Evolutionary conservation across 2,888 invertebrate species (phyloP), one percentile per base, ranked within the genome.

Genomic region (Clivina fossor): DNA sequence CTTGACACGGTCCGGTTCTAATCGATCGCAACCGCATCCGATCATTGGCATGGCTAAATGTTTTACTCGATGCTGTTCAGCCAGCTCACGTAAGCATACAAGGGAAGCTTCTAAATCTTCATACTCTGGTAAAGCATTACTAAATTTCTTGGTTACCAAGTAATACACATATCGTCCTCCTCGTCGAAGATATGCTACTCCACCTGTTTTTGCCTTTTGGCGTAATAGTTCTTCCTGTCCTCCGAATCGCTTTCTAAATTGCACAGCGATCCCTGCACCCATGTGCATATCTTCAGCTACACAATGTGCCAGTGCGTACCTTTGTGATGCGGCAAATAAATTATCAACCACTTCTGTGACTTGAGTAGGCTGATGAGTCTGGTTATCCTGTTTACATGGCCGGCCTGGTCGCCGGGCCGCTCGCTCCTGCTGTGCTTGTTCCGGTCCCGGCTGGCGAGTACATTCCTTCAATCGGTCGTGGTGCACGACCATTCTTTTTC

Each of bases 11-110:
- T 7, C 2, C 11, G 5, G 8, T 5, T 44, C 9, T 16, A 44
- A 9, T 3, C 13, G 9, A 19, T 44, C 44, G 2, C 4, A 30
- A 2, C 44, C 44, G 15, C 44, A 28, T 2, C 44, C 44, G 18
- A 44, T 44, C 18, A 26, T 44, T 2, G 44, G 44, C 30, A 44
- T 44, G 15, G 44, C 28, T 9, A 44, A 9, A 1, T 44, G n/a
- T 1, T n/a, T 26, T 3, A 44, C 30, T 15, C 28, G 3, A 8
- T 13, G 16, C 5, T 15, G 44, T 2, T 16, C 8, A 3, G 16
- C 18, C 4, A 13, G 15, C 4, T 30, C n/a, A 5, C 44, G 15
- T 7, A 44, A 9, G 16, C 4, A 4, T 4, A 4, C 2, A 4
- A 44, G 16, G 2, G 24, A 24, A 22, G 24, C 11, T 26, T 11